Evolutionary conservation across 2,113 vertebrate species (phyloP), one percentile per base, ranked within the genome.

Genomic region (Aldabrachelys gigantea): DNA sequence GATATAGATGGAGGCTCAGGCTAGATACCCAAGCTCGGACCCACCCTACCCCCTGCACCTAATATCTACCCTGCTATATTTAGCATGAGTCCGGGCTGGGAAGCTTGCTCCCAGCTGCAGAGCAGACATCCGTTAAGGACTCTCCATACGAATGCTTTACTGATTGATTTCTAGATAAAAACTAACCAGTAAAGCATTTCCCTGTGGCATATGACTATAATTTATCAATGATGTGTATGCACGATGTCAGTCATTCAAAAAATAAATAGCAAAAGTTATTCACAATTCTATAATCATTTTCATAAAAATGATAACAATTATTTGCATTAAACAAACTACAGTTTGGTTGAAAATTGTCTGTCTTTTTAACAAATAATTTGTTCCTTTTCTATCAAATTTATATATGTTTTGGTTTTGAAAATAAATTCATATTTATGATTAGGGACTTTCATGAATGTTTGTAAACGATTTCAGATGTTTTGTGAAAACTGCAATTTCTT

Each of bases 401-500:
- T 80, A 16, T 3, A 1, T 8, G 21, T 27, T 25, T 82, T 25
- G 5, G 47, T 59, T 12, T 59, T 80, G 6, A 85, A 62, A 21
- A 54, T 79, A 17, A n/a, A 27, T 25, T 47, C 4, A 85, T 8
- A 72, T 72, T 22, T 38, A 38, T 22, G n/a, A 72, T 17, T n/a
- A 69, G 65, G 35, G 35, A 69, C 35, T 24, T 88, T 92, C 10
- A 5, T 57, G 57, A 1, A 0, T 81, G 50, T 78, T 82, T 54
- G 22, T 4, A 86, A 82, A 16, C 10, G 14, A 21, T 47, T 35
- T 59, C 1, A 3, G 79, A 17, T 7, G 8, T 56, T 85, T 22
- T 76, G 9, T 89, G 10, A 9, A 92, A 83, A 41, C 69, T 22
- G 65, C 11, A 22, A 21, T 85, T 35, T 89, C 62, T 93, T 91